Conservation (phyloP, 2,113 vertebrate species). For the Salvelinus namaycush region DNA sequence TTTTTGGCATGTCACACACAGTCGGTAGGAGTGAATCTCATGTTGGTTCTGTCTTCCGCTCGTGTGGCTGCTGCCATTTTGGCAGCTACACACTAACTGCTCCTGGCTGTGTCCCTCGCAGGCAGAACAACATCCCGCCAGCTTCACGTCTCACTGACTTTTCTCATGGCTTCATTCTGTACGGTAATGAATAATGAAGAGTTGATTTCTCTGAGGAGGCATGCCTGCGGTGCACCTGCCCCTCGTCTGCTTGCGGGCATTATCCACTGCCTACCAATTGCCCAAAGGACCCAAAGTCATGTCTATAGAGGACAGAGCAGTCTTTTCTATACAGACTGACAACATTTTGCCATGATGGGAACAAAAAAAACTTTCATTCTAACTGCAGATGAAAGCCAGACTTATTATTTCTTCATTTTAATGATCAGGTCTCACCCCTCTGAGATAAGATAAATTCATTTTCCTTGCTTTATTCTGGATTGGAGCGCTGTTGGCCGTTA, state of each 20-base stretch:
- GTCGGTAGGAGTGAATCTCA: constrained; percentile 44
- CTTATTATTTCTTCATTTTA: constrained; percentile 53
- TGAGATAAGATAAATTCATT: constrained; percentile 62
- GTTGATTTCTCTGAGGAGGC: constrained; percentile 55
- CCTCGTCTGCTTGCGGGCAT: constrained; percentile 45
- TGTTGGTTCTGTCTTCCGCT: constrained; percentile 53
- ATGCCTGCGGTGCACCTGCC: constrained; percentile 50
- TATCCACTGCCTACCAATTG: constrained; percentile 29
- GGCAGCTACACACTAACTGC: constrained; percentile 25
- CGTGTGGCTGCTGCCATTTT: constrained; percentile 31
- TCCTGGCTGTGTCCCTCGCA: constrained; percentile 51
- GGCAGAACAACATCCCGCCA: constrained; percentile 49
- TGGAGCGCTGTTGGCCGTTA: constrained; percentile 46
- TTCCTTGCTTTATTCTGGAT: constrained; percentile 50
- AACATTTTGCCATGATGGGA: background rate
- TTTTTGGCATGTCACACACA: constrained; percentile 54
- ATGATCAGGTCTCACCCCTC: constrained; percentile 49
- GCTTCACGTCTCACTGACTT: constrained; percentile 52
- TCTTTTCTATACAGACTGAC: background rate
- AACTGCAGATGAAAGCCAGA: constrained; percentile 22
- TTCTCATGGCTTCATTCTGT: constrained; percentile 50
- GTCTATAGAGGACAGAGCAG: background rate
- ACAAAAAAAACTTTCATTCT: background rate
- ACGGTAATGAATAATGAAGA: constrained; percentile 68
- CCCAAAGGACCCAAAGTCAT: background rate